Percentiles rank a stretch among this genome's conserved stretches.
These are phyloP conservation scores for Gymnocheta viridis DNA, from an alignment of 2,888 invertebrate species.

Conservation along the genomic window DNA sequence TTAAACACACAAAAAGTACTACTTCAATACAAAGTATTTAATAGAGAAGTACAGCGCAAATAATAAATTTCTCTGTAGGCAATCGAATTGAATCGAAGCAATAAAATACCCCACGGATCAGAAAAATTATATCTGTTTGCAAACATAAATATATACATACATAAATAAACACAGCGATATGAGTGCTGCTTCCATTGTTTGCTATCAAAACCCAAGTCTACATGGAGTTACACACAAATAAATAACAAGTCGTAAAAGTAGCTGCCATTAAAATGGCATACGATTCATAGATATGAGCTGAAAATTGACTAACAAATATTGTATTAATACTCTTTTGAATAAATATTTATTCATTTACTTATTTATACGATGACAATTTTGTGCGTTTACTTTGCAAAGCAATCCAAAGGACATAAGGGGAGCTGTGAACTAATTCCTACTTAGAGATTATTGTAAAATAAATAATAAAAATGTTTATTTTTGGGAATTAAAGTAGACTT, in stretches of 20 bases:
- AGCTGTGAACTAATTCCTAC: too few relatives aligned
- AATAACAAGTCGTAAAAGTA: constrained; percentile 51
- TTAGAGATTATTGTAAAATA: too few relatives aligned
- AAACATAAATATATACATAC: too few relatives aligned
- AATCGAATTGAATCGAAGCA: constrained; percentile 57
- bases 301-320: constrained; percentile 47
- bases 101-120: constrained; percentile 60
- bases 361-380: background rate
- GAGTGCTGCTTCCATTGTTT: background rate
- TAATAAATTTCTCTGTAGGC: constrained; percentile 45
- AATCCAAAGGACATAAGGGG: too few relatives aligned
- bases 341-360: constrained; percentile 32
- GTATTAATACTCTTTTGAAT: constrained; percentile 7
- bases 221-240: constrained; percentile 9
- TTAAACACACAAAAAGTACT: background rate
- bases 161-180: too few relatives aligned
- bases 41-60: background rate
- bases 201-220: background rate
- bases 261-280: constrained; percentile 42
- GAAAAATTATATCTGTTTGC: background rate
- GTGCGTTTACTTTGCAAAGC: background rate
- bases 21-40: background rate
- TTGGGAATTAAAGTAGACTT: too few relatives aligned
- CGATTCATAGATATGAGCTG: constrained; percentile 18
- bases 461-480: too few relatives aligned